Conservation (phyloP, 1,140 invertebrate genomes). For the Drosophila grimshawi region DNA sequence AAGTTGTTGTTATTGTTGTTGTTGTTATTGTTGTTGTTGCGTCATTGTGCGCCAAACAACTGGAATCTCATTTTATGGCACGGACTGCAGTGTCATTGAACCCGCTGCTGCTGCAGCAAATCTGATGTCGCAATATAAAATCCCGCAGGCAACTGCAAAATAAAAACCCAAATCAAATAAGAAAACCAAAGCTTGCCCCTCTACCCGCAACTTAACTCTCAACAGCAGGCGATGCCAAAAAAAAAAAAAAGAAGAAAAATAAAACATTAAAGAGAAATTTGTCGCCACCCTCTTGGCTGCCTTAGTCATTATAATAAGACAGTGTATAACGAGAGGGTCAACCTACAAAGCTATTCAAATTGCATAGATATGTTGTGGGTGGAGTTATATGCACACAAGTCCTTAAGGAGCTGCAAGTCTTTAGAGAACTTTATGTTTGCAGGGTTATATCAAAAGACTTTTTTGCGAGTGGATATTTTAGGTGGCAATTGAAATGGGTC, state of each 20-base stretch:
- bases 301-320: neutral
- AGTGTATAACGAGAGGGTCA: slow-evolving; percentile 18
- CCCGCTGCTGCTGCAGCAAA: slow-evolving; percentile 25
- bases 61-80: slow-evolving; percentile 67
- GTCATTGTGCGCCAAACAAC: slow-evolving; percentile 51
- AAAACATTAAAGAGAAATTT: slow-evolving; percentile 56
- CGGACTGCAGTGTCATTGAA: slow-evolving; percentile 68
- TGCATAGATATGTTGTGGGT: neutral
- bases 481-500: no score
- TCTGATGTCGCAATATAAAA: slow-evolving; percentile 55
- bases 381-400: neutral
- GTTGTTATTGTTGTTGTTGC: slow-evolving; percentile 23
- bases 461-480: no score
- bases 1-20: neutral
- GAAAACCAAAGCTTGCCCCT: slow-evolving; percentile 21
- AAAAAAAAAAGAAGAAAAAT: slow-evolving; percentile 35
- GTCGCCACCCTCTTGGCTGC: neutral
- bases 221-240: slow-evolving; percentile 27
- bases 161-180: slow-evolving; percentile 41
- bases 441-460: no score
- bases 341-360: slow-evolving; percentile 6
- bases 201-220: neutral
- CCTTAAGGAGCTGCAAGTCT: neutral
- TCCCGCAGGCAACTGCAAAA: slow-evolving; percentile 43
- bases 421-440: neutral